Percentiles rank a stretch among this genome's conserved stretches.
Conservation (phyloP, 2,113 vertebrate species). For the Grantiella picta region DNA sequence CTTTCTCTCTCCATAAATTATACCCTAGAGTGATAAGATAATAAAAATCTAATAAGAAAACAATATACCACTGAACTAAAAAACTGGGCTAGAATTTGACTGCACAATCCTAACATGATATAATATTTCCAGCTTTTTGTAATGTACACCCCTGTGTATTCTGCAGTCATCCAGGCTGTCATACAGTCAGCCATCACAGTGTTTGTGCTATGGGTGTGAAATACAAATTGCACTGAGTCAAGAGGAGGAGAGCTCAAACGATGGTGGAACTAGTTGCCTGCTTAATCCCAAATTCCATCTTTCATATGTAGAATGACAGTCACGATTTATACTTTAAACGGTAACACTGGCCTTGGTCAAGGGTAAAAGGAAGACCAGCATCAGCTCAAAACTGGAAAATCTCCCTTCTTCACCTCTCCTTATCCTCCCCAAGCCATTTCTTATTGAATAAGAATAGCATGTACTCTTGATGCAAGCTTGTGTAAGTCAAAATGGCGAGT, state of each 20-base stretch:
- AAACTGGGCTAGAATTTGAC: not conserved
- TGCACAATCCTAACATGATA: not conserved
- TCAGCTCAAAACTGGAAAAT: not conserved
- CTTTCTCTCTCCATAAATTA: not conserved
- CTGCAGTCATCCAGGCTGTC: not conserved
- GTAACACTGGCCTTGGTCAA: not conserved
- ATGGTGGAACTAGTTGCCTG: not conserved
- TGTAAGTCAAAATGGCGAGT: not conserved
- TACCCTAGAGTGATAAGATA: not conserved
- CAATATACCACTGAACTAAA: not conserved
- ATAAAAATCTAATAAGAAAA: not conserved
- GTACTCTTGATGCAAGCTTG: not conserved
- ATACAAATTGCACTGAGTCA: not conserved
- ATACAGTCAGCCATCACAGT: not conserved
- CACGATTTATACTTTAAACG: not conserved
- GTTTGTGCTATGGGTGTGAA: not conserved
- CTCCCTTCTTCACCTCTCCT: not conserved
- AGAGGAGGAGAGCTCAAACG: not conserved
- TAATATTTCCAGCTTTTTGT: not conserved
- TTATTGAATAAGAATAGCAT: not conserved
- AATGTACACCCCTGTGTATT: not conserved
- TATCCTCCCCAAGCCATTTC: not conserved
- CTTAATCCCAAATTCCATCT: not conserved
- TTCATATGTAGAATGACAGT: not conserved
- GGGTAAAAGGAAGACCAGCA: not conserved